These are phyloP conservation scores for Zoroaster sp. DNA, from an alignment of 53 echinoderm and acorn worm species.

Conservation along the genomic window DNA sequence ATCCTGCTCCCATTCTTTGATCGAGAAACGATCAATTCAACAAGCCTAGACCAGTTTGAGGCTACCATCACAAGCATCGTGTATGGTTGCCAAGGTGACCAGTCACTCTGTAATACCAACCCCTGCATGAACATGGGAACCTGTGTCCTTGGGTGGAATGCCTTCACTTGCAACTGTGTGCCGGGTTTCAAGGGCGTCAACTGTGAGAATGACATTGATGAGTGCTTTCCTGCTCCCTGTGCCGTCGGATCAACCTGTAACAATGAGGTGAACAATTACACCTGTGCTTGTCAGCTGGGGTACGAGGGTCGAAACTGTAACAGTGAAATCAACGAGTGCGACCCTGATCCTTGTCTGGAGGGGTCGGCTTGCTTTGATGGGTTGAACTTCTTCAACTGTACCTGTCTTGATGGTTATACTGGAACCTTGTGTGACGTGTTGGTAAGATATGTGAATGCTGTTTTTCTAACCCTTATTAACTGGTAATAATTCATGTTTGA, in stretches of 20 bases:
- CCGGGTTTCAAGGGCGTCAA: constrained; percentile 64
- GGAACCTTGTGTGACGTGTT: constrained; percentile 83
- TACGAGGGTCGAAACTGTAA: constrained; percentile 77
- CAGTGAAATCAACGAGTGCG: constrained; percentile 81
- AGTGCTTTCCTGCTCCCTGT: constrained; percentile 74
- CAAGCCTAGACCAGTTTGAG: constrained; percentile 73
- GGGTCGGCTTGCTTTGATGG: constrained; percentile 63
- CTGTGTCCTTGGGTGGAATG: constrained; percentile 82
- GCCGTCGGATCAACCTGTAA: constrained; percentile 61
- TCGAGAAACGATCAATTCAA: constrained; percentile 54
- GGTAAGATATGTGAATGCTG: constrained; percentile 70
- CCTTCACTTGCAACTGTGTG: constrained; percentile 62
- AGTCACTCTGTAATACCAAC: constrained; percentile 53
- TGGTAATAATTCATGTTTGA: too few species aligned
- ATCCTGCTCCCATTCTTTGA: constrained; percentile 79
- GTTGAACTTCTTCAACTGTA: constrained; percentile 66
- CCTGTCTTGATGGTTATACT: constrained; percentile 74
- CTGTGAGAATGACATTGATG: constrained; percentile 77
- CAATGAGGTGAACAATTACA: constrained; percentile 72
- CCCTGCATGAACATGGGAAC: constrained; percentile 68
- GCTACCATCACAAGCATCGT: constrained; percentile 39
- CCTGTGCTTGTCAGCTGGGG: constrained; percentile 73
- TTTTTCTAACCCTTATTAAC: too few species aligned
- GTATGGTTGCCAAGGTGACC: constrained; percentile 56
- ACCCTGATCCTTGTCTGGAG: constrained; percentile 66